phyloP scores from a whole-genome alignment of 1,140 invertebrate genomes.

The Nixonia krombeini region DNA sequence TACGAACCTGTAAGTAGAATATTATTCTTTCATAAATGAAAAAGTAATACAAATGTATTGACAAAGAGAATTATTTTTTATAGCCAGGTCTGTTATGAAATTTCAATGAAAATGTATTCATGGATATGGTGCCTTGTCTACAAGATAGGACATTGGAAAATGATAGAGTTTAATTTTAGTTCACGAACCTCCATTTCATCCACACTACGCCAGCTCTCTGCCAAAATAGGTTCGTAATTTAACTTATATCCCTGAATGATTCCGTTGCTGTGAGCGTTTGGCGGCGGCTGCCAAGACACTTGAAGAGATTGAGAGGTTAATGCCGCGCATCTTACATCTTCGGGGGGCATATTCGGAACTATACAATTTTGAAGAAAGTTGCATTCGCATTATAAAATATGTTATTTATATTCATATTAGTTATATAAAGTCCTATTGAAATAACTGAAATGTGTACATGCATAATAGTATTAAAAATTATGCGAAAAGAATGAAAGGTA shows the following conservation, averaged over 20 bases:
- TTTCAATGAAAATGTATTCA: too few species aligned
- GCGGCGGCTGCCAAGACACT: conserved; percentile 88
- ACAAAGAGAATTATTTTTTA: too few species aligned
- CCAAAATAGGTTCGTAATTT: conserved; percentile 78
- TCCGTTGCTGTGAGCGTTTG: conserved; percentile 82
- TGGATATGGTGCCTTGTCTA: too few species aligned
- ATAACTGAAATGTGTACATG: too few species aligned
- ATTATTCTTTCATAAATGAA: too few species aligned
- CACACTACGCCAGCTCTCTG: conserved; percentile 73
- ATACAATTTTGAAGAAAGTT: conserved; percentile 37
- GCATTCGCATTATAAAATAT: too few species aligned
- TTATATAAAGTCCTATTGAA: too few species aligned
- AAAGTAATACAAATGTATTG: too few species aligned
- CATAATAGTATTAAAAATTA: conserved; percentile 7
- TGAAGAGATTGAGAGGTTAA: conserved; percentile 83
- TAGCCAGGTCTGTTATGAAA: too few species aligned
- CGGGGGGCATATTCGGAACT: conserved; percentile 83
- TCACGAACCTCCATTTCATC: conserved; percentile 75
- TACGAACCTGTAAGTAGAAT: conserved; percentile 68
- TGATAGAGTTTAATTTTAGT: background rate
- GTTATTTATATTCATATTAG: too few species aligned
- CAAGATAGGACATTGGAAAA: background rate
- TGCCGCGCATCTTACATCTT: conserved; percentile 80
- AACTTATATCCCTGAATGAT: conserved; percentile 88
- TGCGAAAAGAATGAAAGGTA: conserved; percentile 13